Percentiles rank a stretch among this genome's conserved stretches.
phyloP scores from a whole-genome alignment of 2,888 invertebrate genomes.

The Coleophora deauratella region DNA sequence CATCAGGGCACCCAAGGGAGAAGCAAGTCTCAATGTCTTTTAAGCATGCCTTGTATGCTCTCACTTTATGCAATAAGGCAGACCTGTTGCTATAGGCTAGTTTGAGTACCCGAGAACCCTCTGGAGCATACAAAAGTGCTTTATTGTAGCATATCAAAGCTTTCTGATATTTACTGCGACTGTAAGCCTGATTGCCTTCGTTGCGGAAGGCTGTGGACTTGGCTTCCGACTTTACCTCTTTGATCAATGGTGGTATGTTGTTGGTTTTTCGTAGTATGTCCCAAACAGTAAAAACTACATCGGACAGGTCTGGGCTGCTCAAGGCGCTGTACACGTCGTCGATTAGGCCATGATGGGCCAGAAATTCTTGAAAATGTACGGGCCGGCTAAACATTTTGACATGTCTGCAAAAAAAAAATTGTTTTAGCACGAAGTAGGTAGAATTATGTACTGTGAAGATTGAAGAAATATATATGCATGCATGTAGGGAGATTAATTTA shows the following conservation, averaged over 20 bases:
- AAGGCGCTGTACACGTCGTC: conserved; percentile 21
- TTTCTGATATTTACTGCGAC: conserved; percentile 6
- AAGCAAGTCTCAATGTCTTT: conserved; percentile 25
- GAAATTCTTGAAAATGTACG: conserved; percentile 2
- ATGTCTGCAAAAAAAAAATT: too few species aligned
- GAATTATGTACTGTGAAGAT: too few species aligned
- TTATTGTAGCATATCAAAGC: conserved; percentile 22
- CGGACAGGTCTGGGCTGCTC: conserved; percentile 17
- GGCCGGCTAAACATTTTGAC: conserved; percentile 2
- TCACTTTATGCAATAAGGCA: conserved; percentile 15
- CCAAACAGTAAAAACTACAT: conserved; percentile 17
- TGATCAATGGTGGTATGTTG: conserved; percentile 4
- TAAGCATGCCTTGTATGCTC: conserved; percentile 16
- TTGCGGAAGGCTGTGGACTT: conserved; percentile 18
- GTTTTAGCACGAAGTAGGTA: too few species aligned
- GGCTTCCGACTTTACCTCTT: conserved; percentile 13
- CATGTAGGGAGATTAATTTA: too few species aligned
- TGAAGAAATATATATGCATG: too few species aligned
- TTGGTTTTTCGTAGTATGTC: conserved; percentile 11
- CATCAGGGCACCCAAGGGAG: conserved; percentile 19
- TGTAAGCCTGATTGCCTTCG: conserved; percentile 19
- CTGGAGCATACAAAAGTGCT: conserved; percentile 25
- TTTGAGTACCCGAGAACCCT: conserved; percentile 18
- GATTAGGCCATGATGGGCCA: conserved; percentile 6
- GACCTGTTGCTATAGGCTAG: conserved; percentile 29